Base-by-base conservation (phyloP, 2,888 invertebrate species). In the Drosophila prostipennis region DNA sequence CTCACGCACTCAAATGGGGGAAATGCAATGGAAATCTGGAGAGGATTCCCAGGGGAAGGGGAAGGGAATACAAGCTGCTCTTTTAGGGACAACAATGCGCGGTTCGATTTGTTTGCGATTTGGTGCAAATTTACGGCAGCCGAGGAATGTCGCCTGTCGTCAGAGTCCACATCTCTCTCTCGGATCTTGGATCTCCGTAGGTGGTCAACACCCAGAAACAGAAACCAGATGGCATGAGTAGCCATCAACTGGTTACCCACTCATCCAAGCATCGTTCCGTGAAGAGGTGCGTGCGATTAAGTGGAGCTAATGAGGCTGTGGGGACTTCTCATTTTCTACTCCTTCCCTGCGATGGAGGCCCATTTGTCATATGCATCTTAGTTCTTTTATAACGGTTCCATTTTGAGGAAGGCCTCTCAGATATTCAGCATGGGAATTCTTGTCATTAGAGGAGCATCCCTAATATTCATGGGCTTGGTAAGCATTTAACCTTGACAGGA, bases 41-140 rank as follows among this genome's bases (percentile, higher is more conserved):
- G 46, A 37, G 45, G 64, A 37, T n/a, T n/a, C 42, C 46, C 29
- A 49, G 29, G 45, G 8, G 40, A 2, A 13, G 37, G 39, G 37
- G 36, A 14, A 23, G n/a, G 29, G 6, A 29, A 7, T 29, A 29
- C 6, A 29, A 29, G 39, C 40, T 51, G 37, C n/a, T 60, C 84
- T 73, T 78, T 79, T 68, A 84, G 68, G 81, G 80, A 56, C 43
- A 53, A 55, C 76, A 77, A 64, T 65, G 45, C 59, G 83, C 61
- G 72, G 61, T n/a, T 74, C 86, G 82, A 84, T 84, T 84, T 84
- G 87, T 85, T 75, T 70, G 81, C 80, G 75, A 87, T 87, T 87
- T 82, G 72, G 83, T 73, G 77, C 86, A 85, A 84, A 87, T 84
- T 85, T 73, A 78, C 71, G 59, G 72, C 77, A 71, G 65, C 67